phyloP scores from a whole-genome alignment of 2,113 vertebrate genomes.

The Calyptomena viridis region DNA sequence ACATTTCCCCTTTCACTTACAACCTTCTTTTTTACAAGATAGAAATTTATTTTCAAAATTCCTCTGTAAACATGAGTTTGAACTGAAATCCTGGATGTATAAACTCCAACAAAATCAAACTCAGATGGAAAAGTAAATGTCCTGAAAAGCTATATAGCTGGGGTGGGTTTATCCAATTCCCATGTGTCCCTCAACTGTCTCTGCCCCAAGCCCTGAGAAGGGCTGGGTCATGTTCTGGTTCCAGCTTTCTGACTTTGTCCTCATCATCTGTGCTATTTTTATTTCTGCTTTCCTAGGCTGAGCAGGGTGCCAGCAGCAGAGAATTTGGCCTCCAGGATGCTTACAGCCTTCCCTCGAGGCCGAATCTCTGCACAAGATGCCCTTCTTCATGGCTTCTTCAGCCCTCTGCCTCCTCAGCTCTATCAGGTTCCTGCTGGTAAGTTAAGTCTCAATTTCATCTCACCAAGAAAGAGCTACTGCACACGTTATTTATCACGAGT shows the following conservation, averaged over 20 bases:
- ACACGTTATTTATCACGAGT: background rate
- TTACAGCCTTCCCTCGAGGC: constrained; percentile 75
- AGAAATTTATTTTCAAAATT: background rate
- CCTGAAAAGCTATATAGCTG: background rate
- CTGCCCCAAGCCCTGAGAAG: background rate
- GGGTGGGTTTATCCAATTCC: background rate
- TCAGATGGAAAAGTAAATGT: background rate
- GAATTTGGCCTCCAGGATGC: constrained; percentile 82
- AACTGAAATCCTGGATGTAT: background rate
- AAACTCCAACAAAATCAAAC: background rate
- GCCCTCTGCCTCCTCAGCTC: constrained; percentile 79
- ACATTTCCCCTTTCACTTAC: background rate
- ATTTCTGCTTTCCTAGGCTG: constrained; percentile 72
- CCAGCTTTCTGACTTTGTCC: background rate
- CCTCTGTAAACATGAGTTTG: background rate
- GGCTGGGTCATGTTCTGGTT: background rate
- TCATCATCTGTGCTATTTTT: background rate
- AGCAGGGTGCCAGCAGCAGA: constrained; percentile 80
- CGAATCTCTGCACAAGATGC: constrained; percentile 77
- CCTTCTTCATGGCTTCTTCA: constrained; percentile 83
- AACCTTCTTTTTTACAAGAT: background rate
- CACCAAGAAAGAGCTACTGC: background rate
- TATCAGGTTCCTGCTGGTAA: constrained; percentile 82
- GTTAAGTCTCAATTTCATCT: background rate
- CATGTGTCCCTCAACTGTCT: background rate